Evolutionary conservation across 2,888 invertebrate genomes (phyloP), one percentile per base, ranked within the genome.

Genomic region (Oscheius sp.): DNA sequence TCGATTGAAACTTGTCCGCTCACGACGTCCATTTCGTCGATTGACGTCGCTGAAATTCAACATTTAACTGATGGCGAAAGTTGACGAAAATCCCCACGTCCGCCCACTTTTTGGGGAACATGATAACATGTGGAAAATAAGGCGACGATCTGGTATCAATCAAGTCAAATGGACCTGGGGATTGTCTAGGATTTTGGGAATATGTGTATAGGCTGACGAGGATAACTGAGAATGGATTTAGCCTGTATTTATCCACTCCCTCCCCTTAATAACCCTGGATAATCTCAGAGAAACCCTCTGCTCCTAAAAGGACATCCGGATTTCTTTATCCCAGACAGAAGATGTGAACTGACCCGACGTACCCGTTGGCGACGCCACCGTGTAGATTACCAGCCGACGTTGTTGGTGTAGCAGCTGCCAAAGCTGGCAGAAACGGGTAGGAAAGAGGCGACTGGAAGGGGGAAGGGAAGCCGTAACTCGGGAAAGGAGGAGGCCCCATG

Each of bases 1-100:
- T 1, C 77, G 70, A 58, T 76, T 82, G 73, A 82, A 82, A 2
- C 78, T 78, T 0, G 82, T 82, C 41, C 82, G 52, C 63, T 82
- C 82, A 1, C 82, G 75, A 13, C 82, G 74, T 5, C 75, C 68
- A 16, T 72, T 69, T 23, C 80, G 46, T 29, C 72, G 61, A 9
- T 45, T 52, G 18, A 58, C 69, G 46, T 69, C 69, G 66, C 66
- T 66, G 18, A 66, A 66, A 27, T n/a, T 9, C 1, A 27, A 7
- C 66, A 49, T 66, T 52, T 35, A 9, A 21, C 59, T 41, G 41
- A 18, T 41, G 16, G 29, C 59, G 7, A 58, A 27, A 27, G 18
- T 13, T 59, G 53, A 12, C 21, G 18, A 12, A 53, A 59, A 59
- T 27, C 59, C 41, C n/a, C 9, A 3, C 35, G 3, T 9, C 35